These are phyloP conservation scores for Caenorhabditis macrosperma DNA, from an alignment of 2,888 invertebrate species.

Conservation along the genomic window DNA sequence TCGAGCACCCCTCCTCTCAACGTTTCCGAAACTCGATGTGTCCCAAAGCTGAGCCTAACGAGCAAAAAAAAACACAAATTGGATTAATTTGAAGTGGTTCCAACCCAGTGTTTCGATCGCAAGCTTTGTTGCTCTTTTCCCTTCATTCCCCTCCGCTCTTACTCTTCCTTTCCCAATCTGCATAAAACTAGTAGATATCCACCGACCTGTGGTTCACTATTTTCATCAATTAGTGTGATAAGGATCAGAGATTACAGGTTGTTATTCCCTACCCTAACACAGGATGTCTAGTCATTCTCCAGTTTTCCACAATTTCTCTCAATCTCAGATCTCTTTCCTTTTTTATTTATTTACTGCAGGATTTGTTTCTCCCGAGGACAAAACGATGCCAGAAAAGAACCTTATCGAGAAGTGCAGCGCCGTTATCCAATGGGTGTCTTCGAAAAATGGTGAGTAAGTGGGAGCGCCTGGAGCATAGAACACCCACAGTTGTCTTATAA, in stretches of 20 bases:
- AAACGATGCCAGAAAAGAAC: constrained; percentile 5
- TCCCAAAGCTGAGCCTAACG: constrained; percentile 19
- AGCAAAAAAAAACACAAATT: constrained; percentile 30
- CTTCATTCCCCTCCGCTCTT: not conserved
- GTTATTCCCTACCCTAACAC: not conserved
- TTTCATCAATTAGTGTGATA: constrained; percentile 12
- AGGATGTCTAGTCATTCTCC: not conserved
- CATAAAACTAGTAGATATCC: not conserved
- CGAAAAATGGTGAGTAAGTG: constrained; percentile 5
- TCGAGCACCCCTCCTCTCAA: constrained; percentile 1
- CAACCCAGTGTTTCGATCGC: constrained; percentile 20
- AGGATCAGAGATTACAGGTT: constrained; percentile 16
- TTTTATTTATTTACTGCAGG: not conserved
- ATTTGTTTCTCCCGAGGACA: not conserved
- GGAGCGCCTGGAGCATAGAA: not conserved
- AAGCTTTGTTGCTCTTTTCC: constrained; percentile 15
- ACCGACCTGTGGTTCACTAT: not conserved
- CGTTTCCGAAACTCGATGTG: constrained; percentile 12
- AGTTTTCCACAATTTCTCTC: not conserved
- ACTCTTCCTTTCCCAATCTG: not conserved
- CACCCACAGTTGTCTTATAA: too few relatives aligned
- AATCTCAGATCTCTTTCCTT: not conserved
- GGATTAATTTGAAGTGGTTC: constrained; percentile 21
- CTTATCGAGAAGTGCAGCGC: constrained; percentile 4
- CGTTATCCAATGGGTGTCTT: constrained; percentile 25